Evolutionary conservation across 2,113 vertebrate species (phyloP), one percentile per base, ranked within the genome.

Genomic region (Turdus rufiventris): DNA sequence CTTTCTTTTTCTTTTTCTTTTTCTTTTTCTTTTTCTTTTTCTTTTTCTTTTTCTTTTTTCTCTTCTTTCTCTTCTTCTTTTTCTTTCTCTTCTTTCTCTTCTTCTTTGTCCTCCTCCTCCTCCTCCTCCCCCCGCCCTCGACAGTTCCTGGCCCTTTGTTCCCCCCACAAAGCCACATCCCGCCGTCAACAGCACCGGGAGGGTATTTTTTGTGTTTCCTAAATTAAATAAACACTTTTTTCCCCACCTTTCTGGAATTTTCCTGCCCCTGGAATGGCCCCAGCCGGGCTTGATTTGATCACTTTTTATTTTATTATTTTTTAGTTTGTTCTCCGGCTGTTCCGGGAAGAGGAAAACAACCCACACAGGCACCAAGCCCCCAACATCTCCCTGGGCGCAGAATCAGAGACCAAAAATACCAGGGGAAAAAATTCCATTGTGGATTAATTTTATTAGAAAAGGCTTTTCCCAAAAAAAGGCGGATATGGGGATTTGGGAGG

Each of bases 191-290:
- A 70, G 84, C 91, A 6, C 74, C 26, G 78, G 57, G 47, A 67
- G 82, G 36, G 67, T 1, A 45, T 75, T 77, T 71, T 72, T 36
- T 13, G 28, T 33, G 5, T 74, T 96, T 95, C 95, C 95, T 77
- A 63, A 51, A 56, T 68, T 26, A 89, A 93, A 95, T 50, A 96
- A 93, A 93, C 89, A 84, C 4, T 1, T 18, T 67, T 51, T 58
- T 42, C n/a, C 73, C 56, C 66, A 89, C 47, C 91, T 93, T 95
- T 93, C 96, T 96, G 93, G 93, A 96, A 96, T 96, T 96, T 96
- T 96, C 86, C 96, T 94, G 53, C 82, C 91, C 89, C 16, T 6
- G 6, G 7, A 36, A 50, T 36, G 81, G 62, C 93, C 91, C 24
- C 15, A 26, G 4, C 9, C 4, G 2, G 4, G 43, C 9, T 77